These are phyloP conservation scores for silkworm (Bombyx mori) DNA, from an alignment of 1,140 invertebrate species.

Conservation along the genomic window ASM3026992v2 NC_085129.1:11124001-11124500, in stretches of 20 bases:
- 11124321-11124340: too few species aligned
- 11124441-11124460: too few species aligned
- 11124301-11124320: not conserved
- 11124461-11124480: too few species aligned
- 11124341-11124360: too few species aligned
- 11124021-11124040: conserved; percentile 9
- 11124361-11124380: too few species aligned
- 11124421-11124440: too few species aligned
- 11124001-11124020: too few species aligned
- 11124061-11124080: conserved; percentile 16
- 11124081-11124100: conserved; percentile 21
- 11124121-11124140: conserved; percentile 25
- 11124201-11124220: conserved; percentile 11
- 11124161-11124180: conserved; percentile 16
- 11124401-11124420: too few species aligned
- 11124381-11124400: too few species aligned
- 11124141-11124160: conserved; percentile 17
- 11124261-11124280: not conserved
- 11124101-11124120: conserved; percentile 34
- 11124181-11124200: conserved; percentile 10
- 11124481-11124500: too few species aligned
- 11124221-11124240: conserved; percentile 1
- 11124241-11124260: not conserved
- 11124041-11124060: conserved; percentile 22
- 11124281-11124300: conserved; percentile 1